Evolutionary conservation across 2,113 vertebrate genomes (phyloP), one percentile per base, ranked within the genome.

Genomic region (Malurus melanocephalus): DNA sequence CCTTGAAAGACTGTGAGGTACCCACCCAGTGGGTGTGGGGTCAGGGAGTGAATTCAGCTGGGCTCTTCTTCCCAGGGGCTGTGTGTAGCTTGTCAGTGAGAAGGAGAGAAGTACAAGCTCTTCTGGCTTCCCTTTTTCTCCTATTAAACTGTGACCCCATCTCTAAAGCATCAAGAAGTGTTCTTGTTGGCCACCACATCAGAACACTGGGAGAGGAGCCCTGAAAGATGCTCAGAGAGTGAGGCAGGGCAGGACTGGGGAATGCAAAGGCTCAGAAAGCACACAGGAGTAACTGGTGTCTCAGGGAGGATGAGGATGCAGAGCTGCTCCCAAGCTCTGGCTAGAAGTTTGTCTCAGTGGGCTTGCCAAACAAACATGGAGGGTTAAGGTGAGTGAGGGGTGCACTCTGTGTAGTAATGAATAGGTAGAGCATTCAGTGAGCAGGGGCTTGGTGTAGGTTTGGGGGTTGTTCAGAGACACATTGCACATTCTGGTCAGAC

Each of bases 41-140:
- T 57, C 62, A 42, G n/a, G 0, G 4, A 57, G 43, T 28, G 52
- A 38, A 56, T 55, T 2, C 8, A 76, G 11, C 11, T 0, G 2
- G 18, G 16, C 46, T 88, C 60, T 86, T 33, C n/a, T 62, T 28
- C 32, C 0, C 0, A 0, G 3, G 60, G 48, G 12, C 3, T 21
- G 9, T 21, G 16, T 65, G 11, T 19, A 32, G 8, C 28, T 59
- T 30, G 15, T 22, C 33, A 33, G 67, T 46, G 15, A 60, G 32
- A 40, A 16, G 52, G 13, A 77, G 43, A 12, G 28, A 65, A 40
- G 22, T 18, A 16, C 30, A 76, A 32, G 8, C 62, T 67, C 21
- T 67, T 74, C 7, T 45, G 66, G 40, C 40, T 64, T 87, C 15
- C 10, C 6, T 48, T 61, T 66, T 45, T 66, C 40, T 88, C 21